Evolutionary conservation across 2,888 invertebrate species (phyloP).

Genomic region (Tetranychus truncatus): DNA sequence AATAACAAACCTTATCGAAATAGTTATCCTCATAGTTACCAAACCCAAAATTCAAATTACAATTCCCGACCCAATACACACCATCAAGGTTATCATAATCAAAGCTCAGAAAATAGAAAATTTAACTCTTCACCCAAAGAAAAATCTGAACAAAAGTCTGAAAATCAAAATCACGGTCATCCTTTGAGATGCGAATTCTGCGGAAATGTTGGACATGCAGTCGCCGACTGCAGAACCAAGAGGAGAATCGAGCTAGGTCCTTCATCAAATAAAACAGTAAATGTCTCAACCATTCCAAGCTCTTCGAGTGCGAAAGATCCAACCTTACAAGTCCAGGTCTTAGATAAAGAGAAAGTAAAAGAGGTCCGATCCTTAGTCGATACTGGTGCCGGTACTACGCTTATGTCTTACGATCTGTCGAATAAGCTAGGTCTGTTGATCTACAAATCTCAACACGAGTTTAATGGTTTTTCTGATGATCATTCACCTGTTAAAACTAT

Average conservation of each 20-base stretch:
- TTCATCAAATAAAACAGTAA: background rate
- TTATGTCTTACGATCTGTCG: background rate
- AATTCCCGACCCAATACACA: too few species aligned
- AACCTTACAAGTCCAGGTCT: background rate
- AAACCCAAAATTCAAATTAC: too few species aligned
- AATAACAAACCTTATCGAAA: too few species aligned
- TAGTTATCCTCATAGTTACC: too few species aligned
- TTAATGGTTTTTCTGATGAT: background rate
- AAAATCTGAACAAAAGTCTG: background rate
- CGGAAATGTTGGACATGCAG: background rate
- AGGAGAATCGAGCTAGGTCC: background rate
- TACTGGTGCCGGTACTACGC: background rate
- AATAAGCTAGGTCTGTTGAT: background rate
- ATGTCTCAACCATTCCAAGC: background rate
- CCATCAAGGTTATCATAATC: too few species aligned
- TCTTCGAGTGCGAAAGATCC: background rate
- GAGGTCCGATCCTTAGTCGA: background rate
- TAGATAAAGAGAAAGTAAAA: background rate
- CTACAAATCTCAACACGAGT: background rate
- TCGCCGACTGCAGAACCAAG: background rate
- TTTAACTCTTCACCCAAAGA: too few species aligned
- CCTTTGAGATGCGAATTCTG: background rate
- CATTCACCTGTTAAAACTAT: background rate
- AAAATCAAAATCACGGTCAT: background rate
- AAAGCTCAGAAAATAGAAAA: too few species aligned